Evolutionary conservation across 2,888 invertebrate genomes (phyloP).

Genomic region (Lordiphosa andalusiaca): DNA sequence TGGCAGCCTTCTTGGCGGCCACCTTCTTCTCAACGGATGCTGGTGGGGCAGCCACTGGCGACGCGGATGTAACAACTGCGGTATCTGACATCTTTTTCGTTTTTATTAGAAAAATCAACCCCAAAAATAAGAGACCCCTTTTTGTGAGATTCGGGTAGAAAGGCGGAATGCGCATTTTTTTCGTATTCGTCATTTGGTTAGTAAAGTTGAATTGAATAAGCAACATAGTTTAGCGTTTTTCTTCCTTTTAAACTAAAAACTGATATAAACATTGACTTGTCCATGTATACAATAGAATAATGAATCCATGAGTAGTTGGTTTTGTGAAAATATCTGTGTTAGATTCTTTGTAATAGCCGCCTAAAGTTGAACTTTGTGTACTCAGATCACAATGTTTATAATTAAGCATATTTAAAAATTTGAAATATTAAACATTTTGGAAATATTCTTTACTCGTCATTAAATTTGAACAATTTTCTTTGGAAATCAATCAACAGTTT

Average conservation of each 20-base stretch:
- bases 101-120: background rate
- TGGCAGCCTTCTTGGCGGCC: conserved; percentile 2
- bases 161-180: no score
- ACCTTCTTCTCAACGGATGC: conserved; percentile 23
- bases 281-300: no score
- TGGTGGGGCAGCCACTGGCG: conserved; percentile 36
- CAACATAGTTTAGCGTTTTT: no score
- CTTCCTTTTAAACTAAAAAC: no score
- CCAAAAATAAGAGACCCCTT: no score
- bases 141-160: background rate
- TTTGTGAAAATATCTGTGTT: no score
- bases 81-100: conserved; percentile 35
- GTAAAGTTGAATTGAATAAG: no score
- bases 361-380: no score
- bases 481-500: background rate
- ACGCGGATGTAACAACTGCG: conserved; percentile 33
- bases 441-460: background rate
- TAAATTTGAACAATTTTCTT: conserved; percentile 6
- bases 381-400: background rate
- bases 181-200: no score
- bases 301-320: no score
- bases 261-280: no score
- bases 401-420: background rate
- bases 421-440: background rate
- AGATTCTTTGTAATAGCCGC: no score